Evolutionary conservation across 2,797 vertebrate species (phyloP), one percentile per base, ranked within the genome.

Genomic region (Acomys russatus): DNA sequence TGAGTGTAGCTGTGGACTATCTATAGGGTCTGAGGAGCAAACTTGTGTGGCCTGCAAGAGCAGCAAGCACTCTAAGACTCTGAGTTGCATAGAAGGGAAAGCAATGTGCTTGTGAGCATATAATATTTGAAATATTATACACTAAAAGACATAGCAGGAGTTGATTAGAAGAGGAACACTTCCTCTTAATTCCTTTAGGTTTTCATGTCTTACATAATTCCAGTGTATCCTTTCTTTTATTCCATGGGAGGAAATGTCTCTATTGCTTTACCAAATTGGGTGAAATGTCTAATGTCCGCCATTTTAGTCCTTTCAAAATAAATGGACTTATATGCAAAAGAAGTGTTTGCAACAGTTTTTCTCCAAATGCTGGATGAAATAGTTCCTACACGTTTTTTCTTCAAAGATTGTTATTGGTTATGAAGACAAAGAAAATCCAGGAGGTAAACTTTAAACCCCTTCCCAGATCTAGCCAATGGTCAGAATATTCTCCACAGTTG

Each of bases 201-300:
- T 25, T 95, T 64, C 59, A 70, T 92, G 22, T 80, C 88, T 54
- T 80, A 56, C 4, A 68, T 59, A 78, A 94, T 80, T 35, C 35
- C 73, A 78, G 76, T 74, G 90, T 88, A 92, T 90, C 61, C 66
- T 88, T 92, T 96, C 28, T 94, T 90, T 82, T 44, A 5, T 49
- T 84, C 88, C 76, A 56, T 44, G 70, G 63, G 68, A 90, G 63
- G 56, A 95, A 94, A 18, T 73, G 38, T 95, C 90, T 95, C 73
- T 66, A 30, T 49, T 76, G 84, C 84, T 79, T 88, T 78, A 83
- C 17, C 56, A 95, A 86, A 86, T 95, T 92, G 63, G 66, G n/a
- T 92, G 64, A 91, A 92, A 51, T 84, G 44, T 14, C 71, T 91
- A 49, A 79, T 49, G 91, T 49, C 7, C 74, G 49, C 82, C 70